These are phyloP conservation scores for Bombus fervidus DNA, from an alignment of 1,140 invertebrate genomes.

Conservation along the genomic window DNA sequence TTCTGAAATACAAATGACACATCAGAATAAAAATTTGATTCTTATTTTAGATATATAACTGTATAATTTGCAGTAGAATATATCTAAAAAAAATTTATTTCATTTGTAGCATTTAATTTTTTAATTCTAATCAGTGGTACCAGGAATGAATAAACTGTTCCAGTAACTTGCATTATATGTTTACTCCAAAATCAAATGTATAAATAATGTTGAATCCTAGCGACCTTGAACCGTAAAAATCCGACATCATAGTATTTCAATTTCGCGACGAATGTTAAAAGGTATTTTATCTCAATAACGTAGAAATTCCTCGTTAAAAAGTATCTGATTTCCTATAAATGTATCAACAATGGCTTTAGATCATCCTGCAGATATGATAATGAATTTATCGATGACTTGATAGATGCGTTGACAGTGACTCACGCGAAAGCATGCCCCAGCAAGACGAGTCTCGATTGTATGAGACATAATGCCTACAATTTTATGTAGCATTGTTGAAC, in stretches of 20 bases:
- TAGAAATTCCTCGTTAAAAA: not conserved
- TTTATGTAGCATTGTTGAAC: not conserved
- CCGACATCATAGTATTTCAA: not conserved
- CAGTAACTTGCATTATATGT: not conserved
- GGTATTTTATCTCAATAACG: not conserved
- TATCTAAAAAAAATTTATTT: too few relatives aligned
- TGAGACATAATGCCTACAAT: not conserved
- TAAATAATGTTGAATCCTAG: not conserved
- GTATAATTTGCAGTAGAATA: too few relatives aligned
- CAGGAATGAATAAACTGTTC: not conserved
- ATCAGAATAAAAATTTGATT: not conserved
- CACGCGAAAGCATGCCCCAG: constrained; percentile 67
- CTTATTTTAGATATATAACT: not conserved
- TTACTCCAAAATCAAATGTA: not conserved
- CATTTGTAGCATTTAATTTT: not conserved
- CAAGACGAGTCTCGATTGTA: constrained; percentile 7
- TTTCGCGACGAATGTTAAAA: not conserved
- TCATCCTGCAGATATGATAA: too few relatives aligned
- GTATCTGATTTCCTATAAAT: not conserved
- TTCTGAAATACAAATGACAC: constrained; percentile 79
- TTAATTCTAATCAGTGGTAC: too few relatives aligned
- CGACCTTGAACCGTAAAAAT: constrained; percentile 13
- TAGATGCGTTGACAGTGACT: constrained; percentile 71
- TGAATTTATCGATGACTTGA: constrained; percentile 28
- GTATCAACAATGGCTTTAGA: too few relatives aligned